Base-by-base conservation (phyloP, 2,888 invertebrate genomes). In the Morpho deidamia region DNA sequence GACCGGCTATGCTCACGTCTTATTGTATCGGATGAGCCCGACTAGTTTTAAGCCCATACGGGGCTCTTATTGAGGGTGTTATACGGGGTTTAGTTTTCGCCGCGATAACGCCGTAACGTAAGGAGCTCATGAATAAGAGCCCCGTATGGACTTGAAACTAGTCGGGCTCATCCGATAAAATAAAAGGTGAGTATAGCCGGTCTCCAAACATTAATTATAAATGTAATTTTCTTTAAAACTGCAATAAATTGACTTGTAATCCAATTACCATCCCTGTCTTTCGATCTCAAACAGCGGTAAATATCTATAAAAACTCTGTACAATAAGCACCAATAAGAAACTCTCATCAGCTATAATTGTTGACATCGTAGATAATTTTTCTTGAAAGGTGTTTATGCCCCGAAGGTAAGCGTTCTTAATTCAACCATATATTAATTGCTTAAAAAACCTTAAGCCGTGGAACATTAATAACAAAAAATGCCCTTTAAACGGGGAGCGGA, bases 401-500 rank as follows among this genome's bases (percentile, higher is more conserved):
- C 49, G 55, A 40, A 23, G 60, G 85, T 97, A 63, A 64, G 61
- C 56, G 63, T 58, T 54, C 64, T 60, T 59, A 52, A 55, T 60
- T 63, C 56, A 56, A 52, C 60, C 56, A 56, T 42, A 51, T 62
- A 65, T 65, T 68, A 65, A 68, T 68, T 66, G 62, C 64, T 60
- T 56, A 63, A 65, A 59, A 62, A 66, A 53, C 63, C 56, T 57
- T 56, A 56, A 57, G 47, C 62, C 61, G 59, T 64, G 60, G 58
- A 63, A 57, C 64, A 65, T 68, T 64, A 66, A 67, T 68, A 63
- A 66, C 54, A 61, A 60, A 63, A 65, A 62, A 58, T 56, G 54
- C 60, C 51, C 56, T 42, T 50, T 52, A 50, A 53, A 53, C 50
- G 37, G 53, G 48, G 45, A 53, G 51, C 53, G 56, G 44, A 53